These are phyloP conservation scores for Dorcus parallelipipedus DNA, from an alignment of 2,888 invertebrate genomes.

Conservation along the genomic window DNA sequence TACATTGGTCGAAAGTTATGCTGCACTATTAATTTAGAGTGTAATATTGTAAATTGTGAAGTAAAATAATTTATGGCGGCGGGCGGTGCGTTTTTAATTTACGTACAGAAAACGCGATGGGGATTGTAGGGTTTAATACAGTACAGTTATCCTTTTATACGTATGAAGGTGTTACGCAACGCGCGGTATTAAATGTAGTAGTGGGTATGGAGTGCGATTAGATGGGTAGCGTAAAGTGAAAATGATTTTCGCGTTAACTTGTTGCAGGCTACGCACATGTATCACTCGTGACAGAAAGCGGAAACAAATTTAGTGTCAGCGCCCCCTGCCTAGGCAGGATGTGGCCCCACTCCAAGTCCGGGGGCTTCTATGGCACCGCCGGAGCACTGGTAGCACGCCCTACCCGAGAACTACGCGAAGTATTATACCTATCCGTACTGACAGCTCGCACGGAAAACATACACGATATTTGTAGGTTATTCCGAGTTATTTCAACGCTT, in stretches of 20 bases:
- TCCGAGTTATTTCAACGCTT: conserved; percentile 5
- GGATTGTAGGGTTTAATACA: no score
- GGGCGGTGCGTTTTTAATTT: no score
- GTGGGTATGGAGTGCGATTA: no score
- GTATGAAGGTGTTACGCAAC: no score
- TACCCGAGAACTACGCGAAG: conserved; percentile 26
- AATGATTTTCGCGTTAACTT: conserved; percentile 5
- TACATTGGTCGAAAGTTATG: no score
- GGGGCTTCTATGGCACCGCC: conserved; percentile 39
- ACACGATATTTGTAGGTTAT: conserved; percentile 18
- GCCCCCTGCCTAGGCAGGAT: conserved; percentile 37
- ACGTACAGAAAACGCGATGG: no score
- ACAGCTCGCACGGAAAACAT: conserved; percentile 23
- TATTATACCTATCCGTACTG: conserved; percentile 29
- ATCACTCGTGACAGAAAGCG: conserved; percentile 20
- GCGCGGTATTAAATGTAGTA: no score
- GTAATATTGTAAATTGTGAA: no score
- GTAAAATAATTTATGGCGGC: no score
- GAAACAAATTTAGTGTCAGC: conserved; percentile 35
- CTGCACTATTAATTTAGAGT: no score
- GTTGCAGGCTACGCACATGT: conserved; percentile 11
- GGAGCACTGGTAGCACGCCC: conserved; percentile 34
- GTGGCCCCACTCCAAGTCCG: conserved; percentile 44
- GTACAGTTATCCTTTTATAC: no score
- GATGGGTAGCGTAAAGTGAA: conserved; percentile 1